phyloP scores from a whole-genome alignment of 2,888 invertebrate genomes.

The Drosophila mulleri region DNA sequence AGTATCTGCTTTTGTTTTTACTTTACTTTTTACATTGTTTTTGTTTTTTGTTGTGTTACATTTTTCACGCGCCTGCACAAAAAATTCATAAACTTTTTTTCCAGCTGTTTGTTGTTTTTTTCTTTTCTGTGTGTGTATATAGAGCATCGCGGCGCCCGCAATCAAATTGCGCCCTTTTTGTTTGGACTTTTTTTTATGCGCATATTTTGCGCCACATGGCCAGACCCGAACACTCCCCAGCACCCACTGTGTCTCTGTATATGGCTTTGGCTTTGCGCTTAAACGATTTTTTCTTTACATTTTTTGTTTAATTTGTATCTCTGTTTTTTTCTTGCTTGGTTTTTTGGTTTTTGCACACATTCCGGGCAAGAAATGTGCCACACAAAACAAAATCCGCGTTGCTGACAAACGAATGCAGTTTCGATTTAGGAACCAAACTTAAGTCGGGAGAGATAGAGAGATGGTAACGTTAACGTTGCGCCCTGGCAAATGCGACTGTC shows the following conservation, averaged over 20 bases:
- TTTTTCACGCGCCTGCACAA: conserved; percentile 81
- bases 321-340: not conserved
- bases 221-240: conserved; percentile 26
- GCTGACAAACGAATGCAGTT: conserved; percentile 46
- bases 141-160: conserved; percentile 51
- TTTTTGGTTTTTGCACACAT: conserved; percentile 46
- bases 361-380: conserved; percentile 52
- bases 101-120: conserved; percentile 39
- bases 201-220: conserved; percentile 80
- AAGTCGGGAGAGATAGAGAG: not conserved
- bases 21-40: conserved; percentile 21
- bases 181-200: conserved; percentile 71
- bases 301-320: conserved; percentile 27
- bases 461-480: conserved; percentile 51
- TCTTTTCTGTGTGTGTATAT: conserved; percentile 16
- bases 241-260: conserved; percentile 18
- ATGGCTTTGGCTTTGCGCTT: conserved; percentile 61
- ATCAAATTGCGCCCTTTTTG: conserved; percentile 77
- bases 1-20: conserved; percentile 70
- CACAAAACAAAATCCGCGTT: conserved; percentile 47
- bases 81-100: conserved; percentile 78
- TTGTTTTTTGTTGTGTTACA: conserved; percentile 61
- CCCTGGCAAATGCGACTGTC: conserved; percentile 70
- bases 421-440: conserved; percentile 45
- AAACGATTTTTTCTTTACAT: conserved; percentile 60